Evolutionary conservation across 2,113 vertebrate genomes (phyloP), one percentile per base, ranked within the genome.

Genomic region (Heptranchias perlo): DNA sequence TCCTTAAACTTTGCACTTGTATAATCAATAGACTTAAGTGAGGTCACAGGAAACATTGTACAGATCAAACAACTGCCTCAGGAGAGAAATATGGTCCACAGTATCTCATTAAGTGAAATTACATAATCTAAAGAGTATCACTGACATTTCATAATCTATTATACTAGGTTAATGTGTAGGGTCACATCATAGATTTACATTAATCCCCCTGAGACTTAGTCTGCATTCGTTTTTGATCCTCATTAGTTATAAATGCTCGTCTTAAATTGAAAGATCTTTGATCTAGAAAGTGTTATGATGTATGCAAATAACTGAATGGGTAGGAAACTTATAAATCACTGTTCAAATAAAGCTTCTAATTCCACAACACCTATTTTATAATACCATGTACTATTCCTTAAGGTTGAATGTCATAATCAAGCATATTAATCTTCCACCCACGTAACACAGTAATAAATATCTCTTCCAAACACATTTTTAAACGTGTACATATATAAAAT

Each of bases 201-300:
- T 93, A 62, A 62, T 93, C 89, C 58, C n/a, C 54, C 61, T 89
- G 52, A 54, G 54, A 31, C 84, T 87, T 52, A 54, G 86, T 54
- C 86, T 93, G 58, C 58, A 39, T 93, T 93, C 62, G 62, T 62
- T 93, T 39, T 93, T n/a, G 31, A 93, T 62, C 16, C 87, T 92
- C 31, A 61, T 39, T 92, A 92, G 11, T 61, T 61, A 92, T 92
- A 92, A 61, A 61, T 92, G 28, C 35, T 92, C 61, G 35, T 92
- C 14, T 14, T 78, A 78, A 39, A 39, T 39, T 78, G 76, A 78
- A 78, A 39, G 76, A 39, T 78, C 73, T 44, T 78, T 78, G 10
- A 14, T 78, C 76, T 7, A 7, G 86, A 52, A 89, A 86, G 49
- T 52, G 18, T 49, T 52, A 49, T 23, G 18, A 49, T 54, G 58